Base-by-base conservation (phyloP, 2,797 vertebrate species). In the Pteronotus mesoamericanus region DNA sequence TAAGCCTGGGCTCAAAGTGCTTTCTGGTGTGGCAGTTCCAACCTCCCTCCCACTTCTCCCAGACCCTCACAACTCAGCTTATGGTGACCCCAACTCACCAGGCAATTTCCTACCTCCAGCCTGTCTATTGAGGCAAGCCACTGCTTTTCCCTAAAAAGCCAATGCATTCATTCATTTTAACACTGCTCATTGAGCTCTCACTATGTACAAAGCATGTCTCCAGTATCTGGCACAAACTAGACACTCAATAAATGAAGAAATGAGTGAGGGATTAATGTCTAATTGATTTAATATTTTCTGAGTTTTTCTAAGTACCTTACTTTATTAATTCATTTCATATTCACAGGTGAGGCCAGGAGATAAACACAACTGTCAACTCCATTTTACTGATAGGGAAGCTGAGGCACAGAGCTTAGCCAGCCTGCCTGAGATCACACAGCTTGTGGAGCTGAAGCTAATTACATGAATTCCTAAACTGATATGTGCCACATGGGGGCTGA, bases 251-350 rank as follows among this genome's bases (percentile, higher is more conserved):
- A 48, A 85, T 9, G 34, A 85, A 88, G 32, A 53, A 72, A 78
- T 64, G 46, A 72, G 78, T 44, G 37, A 82, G 11, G 3, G 57
- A 71, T 75, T 64, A 39, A 89, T 78, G 21, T 39, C 72, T 79
- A 44, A 66, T 88, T 80, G 66, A 90, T 80, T 78, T 37, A n/a
- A 39, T 91, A 26, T 92, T 69, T 86, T 83, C 86, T 88, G 64
- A 61, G 26, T 46, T 69, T 87, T 88, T 75, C 46, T 75, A 80
- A 97, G 78, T 51, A 74, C 39, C 46, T 44, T 32, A 9, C 4
- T 79, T 75, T 88, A 68, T 75, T 79, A 66, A 59, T 16, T 83
- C n/a, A 74, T 69, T 91, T 71, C 53, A 74, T 22, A 59, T 42
- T 77, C 79, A 86, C 48, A n/a, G 78, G 29, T 0, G 1, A 80